Percentiles rank a stretch among this genome's conserved stretches.
phyloP scores from a whole-genome alignment of 2,113 vertebrate genomes.

The Microtus richardsoni region DNA sequence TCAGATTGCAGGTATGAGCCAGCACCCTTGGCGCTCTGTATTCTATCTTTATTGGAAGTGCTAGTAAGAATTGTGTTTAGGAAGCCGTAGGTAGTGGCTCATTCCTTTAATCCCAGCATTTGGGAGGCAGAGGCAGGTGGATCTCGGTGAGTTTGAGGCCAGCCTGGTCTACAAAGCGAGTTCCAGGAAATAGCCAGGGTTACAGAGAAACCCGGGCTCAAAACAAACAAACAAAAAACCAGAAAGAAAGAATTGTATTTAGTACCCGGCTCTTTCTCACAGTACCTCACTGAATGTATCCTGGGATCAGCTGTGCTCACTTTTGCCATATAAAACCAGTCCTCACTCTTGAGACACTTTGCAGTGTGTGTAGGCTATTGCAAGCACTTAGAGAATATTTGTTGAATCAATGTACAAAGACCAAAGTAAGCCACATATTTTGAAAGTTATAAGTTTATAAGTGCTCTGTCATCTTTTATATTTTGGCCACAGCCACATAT shows the following conservation, averaged over 20 bases:
- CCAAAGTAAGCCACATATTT: not conserved
- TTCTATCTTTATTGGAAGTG: not conserved
- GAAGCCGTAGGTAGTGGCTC: rapidly evolving
- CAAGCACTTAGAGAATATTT: not conserved
- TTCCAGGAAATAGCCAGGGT: not conserved
- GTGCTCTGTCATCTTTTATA: not conserved
- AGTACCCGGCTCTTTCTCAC: not conserved
- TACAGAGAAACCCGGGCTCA: not conserved
- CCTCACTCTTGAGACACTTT: not conserved
- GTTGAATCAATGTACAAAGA: not conserved
- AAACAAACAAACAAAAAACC: not conserved
- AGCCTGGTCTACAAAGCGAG: not conserved
- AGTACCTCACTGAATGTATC: not conserved
- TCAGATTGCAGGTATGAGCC: not conserved
- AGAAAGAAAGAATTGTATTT: not conserved
- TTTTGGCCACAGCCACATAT: not conserved
- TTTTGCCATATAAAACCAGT: not conserved
- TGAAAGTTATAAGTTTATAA: slow-evolving; percentile 25
- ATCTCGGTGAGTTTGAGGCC: not conserved
- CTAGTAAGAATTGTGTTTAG: not conserved
- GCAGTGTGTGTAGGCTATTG: not conserved
- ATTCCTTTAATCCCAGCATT: not conserved
- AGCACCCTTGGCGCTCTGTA: not conserved
- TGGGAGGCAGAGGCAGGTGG: not conserved
- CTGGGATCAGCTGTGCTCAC: not conserved